These are phyloP conservation scores for Plectrocnemia conspersa DNA, from an alignment of 1,140 invertebrate species.

Conservation along the genomic window DNA sequence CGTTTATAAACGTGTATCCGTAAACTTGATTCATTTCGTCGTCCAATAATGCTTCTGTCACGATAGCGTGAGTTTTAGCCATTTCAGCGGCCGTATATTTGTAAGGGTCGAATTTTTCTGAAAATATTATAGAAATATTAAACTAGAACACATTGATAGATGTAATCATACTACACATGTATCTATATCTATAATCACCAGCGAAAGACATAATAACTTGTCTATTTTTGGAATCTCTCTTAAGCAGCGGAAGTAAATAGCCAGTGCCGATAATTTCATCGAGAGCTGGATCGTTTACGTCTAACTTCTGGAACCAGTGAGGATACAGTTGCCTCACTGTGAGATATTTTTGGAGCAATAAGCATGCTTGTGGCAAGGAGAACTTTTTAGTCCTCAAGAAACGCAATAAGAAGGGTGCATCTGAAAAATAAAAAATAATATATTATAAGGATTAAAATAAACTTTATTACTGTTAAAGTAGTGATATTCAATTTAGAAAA, in stretches of 20 bases:
- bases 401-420: conserved; percentile 72
- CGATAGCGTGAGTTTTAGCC: conserved; percentile 68
- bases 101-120: conserved; percentile 68
- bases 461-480: too few relatives aligned
- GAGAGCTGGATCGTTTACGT: conserved; percentile 65
- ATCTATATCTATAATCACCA: conserved; percentile 42
- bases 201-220: conserved; percentile 71
- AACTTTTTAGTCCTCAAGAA: conserved; percentile 85
- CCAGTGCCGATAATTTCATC: conserved; percentile 76
- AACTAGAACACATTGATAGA: not conserved
- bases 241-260: conserved; percentile 71
- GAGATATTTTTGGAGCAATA: conserved; percentile 80
- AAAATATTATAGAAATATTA: not conserved
- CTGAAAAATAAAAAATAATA: conserved; percentile 40
- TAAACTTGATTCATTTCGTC: conserved; percentile 72
- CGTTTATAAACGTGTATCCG: conserved; percentile 77
- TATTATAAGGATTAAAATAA: too few relatives aligned
- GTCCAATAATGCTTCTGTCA: conserved; percentile 72
- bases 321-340: conserved; percentile 75
- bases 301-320: conserved; percentile 76
- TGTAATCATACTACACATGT: not conserved
- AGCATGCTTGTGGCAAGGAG: conserved; percentile 74
- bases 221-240: conserved; percentile 67
- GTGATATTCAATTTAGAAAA: too few relatives aligned
- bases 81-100: conserved; percentile 67